Base-by-base conservation (phyloP, 37 sponge, comb jelly and placozoan species). In the Ianthella basta region DNA sequence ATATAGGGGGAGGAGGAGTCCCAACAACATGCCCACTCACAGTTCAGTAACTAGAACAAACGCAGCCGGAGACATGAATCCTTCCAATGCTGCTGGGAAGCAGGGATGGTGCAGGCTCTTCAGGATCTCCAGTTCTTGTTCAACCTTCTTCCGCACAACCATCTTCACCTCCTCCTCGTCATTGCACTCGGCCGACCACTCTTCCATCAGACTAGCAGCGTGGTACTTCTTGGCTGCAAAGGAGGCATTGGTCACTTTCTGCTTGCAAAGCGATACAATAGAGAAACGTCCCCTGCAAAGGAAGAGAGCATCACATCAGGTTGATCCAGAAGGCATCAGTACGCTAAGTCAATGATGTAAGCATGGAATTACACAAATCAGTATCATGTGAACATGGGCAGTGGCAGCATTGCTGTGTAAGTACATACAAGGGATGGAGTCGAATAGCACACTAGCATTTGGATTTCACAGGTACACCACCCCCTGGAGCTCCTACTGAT, bases 211-310 rank as follows among this genome's bases (percentile, higher is more conserved):
- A 50, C 24, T 50, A 24, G 78, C 21, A 18, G n/a, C 40, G 78
- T 82, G 85, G 82, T 86, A 56, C 67, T 87, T 80, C 78, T 93
- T 93, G 30, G 86, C 88, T 2, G 88, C 94, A 60, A 82, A 93
- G 30, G 34, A 14, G 39, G 82, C 85, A 4, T 80, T 83, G 15
- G 86, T 93, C 39, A 35, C 64, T 18, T 44, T 33, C 40, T 93
- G 90, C 19, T 84, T 60, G 36, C 94, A 93, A 75, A 87, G 61
- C 16, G 82, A 50, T 15, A 93, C 82, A 39, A 56, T 55, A 81
- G 90, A 80, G 73, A 59, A 93, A 55, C 54, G 61, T 55, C 94
- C 94, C 44, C 94, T 93, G 83, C 1, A 63, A 30, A 23, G 55
- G 24, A n/a, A 56, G 33, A 6, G 41, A 53, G 18, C 59, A 44